These are phyloP conservation scores for Drosophila mayaguana DNA, from an alignment of 2,888 invertebrate species.

Conservation along the genomic window DNA sequence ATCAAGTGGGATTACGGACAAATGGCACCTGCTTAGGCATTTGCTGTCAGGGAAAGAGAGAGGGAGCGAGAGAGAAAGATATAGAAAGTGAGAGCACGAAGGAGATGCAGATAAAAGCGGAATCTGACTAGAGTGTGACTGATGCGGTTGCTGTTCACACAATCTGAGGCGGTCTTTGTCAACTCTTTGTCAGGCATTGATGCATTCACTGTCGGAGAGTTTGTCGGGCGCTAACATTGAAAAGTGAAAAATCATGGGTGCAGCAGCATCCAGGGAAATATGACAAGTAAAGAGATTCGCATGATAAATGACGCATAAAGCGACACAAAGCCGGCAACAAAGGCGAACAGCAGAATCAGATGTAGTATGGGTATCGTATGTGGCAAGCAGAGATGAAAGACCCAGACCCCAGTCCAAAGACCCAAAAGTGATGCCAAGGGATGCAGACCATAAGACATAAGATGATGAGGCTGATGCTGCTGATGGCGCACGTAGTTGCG, in stretches of 20 bases:
- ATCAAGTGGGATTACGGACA: slow-evolving; percentile 15
- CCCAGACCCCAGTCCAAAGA: slow-evolving; percentile 2
- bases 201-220: slow-evolving; percentile 61
- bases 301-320: slow-evolving; percentile 76
- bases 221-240: slow-evolving; percentile 53
- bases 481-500: slow-evolving; percentile 59
- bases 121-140: slow-evolving; percentile 41
- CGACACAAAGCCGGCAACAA: slow-evolving; percentile 67
- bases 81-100: neutral
- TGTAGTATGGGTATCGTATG: slow-evolving; percentile 60
- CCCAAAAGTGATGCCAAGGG: slow-evolving; percentile 16
- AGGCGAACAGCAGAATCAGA: slow-evolving; percentile 64
- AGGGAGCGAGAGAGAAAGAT: neutral
- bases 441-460: slow-evolving; percentile 23
- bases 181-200: slow-evolving; percentile 52
- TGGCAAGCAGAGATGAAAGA: slow-evolving; percentile 39
- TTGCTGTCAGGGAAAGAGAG: neutral
- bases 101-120: slow-evolving; percentile 3
- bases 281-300: slow-evolving; percentile 70
- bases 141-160: slow-evolving; percentile 35
- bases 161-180: slow-evolving; percentile 36
- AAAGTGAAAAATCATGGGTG: slow-evolving; percentile 74
- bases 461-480: slow-evolving; percentile 37
- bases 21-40: slow-evolving; percentile 24
- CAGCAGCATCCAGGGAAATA: slow-evolving; percentile 42